phyloP scores from a whole-genome alignment of 92 coral and sea anemone genomes.

The Desmophyllum pertusum region DNA sequence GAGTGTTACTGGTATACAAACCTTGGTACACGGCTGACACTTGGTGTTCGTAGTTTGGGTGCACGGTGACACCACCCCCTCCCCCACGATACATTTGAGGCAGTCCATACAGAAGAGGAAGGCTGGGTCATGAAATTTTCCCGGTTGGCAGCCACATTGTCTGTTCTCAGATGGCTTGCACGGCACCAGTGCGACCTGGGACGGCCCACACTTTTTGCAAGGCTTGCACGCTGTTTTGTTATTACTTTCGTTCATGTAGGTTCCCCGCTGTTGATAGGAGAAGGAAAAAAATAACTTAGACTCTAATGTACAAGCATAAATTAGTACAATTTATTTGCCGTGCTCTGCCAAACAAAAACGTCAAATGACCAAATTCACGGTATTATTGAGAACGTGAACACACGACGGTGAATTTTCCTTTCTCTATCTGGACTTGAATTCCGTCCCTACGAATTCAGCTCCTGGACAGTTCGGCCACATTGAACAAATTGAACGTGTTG shows the following conservation, averaged over 20 bases:
- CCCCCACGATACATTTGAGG: slow-evolving; percentile 1
- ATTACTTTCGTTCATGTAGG: neutral
- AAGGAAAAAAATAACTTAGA: no score
- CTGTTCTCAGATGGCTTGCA: neutral
- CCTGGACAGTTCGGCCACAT: no score
- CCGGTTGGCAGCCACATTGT: slow-evolving; percentile 1
- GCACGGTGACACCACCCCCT: slow-evolving; percentile 21
- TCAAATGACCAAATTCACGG: no score
- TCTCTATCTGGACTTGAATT: no score
- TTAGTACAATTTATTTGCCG: no score
- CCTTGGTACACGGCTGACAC: slow-evolving; percentile 30
- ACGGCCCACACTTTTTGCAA: neutral
- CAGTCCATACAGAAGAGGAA: slow-evolving; percentile 10
- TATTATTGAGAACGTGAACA: no score
- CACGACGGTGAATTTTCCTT: no score
- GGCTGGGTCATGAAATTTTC: neutral
- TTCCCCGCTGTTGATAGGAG: neutral
- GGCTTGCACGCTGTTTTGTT: neutral
- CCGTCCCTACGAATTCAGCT: no score
- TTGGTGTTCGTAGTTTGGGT: neutral
- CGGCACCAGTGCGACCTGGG: neutral
- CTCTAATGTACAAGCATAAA: no score
- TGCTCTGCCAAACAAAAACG: no score
- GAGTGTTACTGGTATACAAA: neutral
- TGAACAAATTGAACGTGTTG: no score